Base-by-base conservation (phyloP, 2,113 vertebrate species). In the Phalacrocorax brasilianus region DNA sequence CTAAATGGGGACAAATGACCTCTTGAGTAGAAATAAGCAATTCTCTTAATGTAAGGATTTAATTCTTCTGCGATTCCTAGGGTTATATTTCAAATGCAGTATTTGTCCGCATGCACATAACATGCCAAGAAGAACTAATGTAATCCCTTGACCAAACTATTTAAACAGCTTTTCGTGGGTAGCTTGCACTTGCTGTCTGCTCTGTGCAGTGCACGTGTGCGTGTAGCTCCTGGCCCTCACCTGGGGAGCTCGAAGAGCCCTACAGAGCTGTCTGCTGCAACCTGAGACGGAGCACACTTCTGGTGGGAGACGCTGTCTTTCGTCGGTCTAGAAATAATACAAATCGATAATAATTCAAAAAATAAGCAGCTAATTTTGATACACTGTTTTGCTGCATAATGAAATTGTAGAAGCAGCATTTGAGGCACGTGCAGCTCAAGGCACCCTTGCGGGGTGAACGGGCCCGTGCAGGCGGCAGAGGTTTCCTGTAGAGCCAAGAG, bases 241-340 rank as follows among this genome's bases (percentile, higher is more conserved):
- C 47, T n/a, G 38, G 8, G n/a, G 8, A 74, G 38, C 44, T 70
- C 56, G 40, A 44, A 38, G 30, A 70, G 28, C 17, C 66, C 82
- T 38, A 17, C 71, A 68, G 7, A 15, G 23, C 71, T 26, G 8
- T 18, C 53, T 23, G 47, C 28, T 63, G 22, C 42, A 47, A 33
- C 28, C 55, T 67, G 18, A 52, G 71, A 28, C 6, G 2, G 2
- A 73, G 22, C 24, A 58, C 0, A 0, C 30, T n/a, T 17, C 30
- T 38, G 38, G 26, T 44, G 61, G 33, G 49, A 83, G 24, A 26
- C 28, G 3, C 17, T 20, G 21, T 33, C 26, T 78, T 53, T 52
- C 14, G 3, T 52, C 38, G n/a, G 5, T 23, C 55, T 70, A 33
- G 50, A 49, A 49, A 50, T 14, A 44, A 49, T 7, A 59, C n/a